Percentiles rank a stretch among this genome's conserved stretches.
Evolutionary conservation across 1,140 invertebrate genomes (phyloP).

Genomic region (Camponotus vicinus): DNA sequence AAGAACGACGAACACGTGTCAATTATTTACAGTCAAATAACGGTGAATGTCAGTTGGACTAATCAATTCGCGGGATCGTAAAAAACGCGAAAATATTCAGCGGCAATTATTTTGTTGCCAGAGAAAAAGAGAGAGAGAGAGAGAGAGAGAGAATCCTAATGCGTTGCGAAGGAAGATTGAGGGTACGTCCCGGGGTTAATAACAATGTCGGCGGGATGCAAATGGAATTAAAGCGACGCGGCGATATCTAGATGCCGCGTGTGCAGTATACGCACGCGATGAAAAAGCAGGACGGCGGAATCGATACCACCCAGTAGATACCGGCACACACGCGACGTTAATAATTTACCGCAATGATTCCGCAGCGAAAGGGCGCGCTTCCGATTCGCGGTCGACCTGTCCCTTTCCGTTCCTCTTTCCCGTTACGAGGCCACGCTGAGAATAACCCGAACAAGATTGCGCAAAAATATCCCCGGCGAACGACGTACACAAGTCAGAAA

Average conservation of each 20-base stretch:
- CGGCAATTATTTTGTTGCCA: conserved; percentile 43
- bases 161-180: conserved; percentile 25
- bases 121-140: too few relatives aligned
- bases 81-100: conserved; percentile 3
- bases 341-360: conserved; percentile 73
- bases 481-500: not conserved
- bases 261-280: conserved; percentile 58
- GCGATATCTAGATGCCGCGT: conserved; percentile 39
- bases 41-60: conserved; percentile 2
- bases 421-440: conserved; percentile 11
- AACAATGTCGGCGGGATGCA: conserved; percentile 43
- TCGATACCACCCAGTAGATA: conserved; percentile 71
- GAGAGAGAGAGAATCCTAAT: too few relatives aligned
- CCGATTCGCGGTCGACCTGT: conserved; percentile 48
- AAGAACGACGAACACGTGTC: not conserved
- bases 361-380: conserved; percentile 54
- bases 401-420: conserved; percentile 48
- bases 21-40: not conserved
- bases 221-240: conserved; percentile 54
- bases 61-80: not conserved
- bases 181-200: conserved; percentile 33
- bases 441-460: conserved; percentile 29
- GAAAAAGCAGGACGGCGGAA: conserved; percentile 67
- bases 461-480: conserved; percentile 28
- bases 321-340: conserved; percentile 76